Evolutionary conservation across 2,113 vertebrate species (phyloP), one percentile per base, ranked within the genome.

Genomic region (Sardina pilchardus): DNA sequence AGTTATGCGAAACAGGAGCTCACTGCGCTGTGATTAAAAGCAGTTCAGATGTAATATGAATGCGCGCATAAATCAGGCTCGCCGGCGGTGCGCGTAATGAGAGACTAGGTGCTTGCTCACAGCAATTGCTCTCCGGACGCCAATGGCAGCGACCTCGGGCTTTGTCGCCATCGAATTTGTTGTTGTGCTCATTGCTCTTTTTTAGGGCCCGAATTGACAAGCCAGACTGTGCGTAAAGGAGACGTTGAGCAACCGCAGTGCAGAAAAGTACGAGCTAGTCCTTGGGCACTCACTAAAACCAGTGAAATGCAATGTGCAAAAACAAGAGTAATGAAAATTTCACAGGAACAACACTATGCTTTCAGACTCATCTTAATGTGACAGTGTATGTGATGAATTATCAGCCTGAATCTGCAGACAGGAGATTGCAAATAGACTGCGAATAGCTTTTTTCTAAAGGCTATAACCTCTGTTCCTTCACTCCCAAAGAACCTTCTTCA

Each of bases 31-130:
- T 86, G 86, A 89, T 89, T 88, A 86, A 87, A 85, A 85, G 86
- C 45, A 39, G 81, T 84, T 82, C 82, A 67, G 84, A 88, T 85
- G 75, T 83, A 84, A 89, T 89, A 90, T 86, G 88, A 89, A 87
- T 85, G 80, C 42, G 43, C 14, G 42, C 81, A 86, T 83, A 86
- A 89, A 88, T 86, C 83, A 88, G 44, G 67, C 53, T 2, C 34
- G 75, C 34, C 34, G 63, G 85, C 24, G 71, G 45, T 30, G n/a
- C 39, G 26, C 16, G 83, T 88, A 85, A 85, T 81, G 71, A 83
- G 83, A 81, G 47, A 85, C 84, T 30, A 26, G 63, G 63, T 71
- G 63, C 63, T 71, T 71, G 63, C 63, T 71, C 63, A 71, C 63
- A 71, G 63, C 63, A 71, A 71, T 71, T 71, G 63, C 63, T 71